Evolutionary conservation across 1,140 invertebrate species (phyloP).

Genomic region (Eupeodes corollae): DNA sequence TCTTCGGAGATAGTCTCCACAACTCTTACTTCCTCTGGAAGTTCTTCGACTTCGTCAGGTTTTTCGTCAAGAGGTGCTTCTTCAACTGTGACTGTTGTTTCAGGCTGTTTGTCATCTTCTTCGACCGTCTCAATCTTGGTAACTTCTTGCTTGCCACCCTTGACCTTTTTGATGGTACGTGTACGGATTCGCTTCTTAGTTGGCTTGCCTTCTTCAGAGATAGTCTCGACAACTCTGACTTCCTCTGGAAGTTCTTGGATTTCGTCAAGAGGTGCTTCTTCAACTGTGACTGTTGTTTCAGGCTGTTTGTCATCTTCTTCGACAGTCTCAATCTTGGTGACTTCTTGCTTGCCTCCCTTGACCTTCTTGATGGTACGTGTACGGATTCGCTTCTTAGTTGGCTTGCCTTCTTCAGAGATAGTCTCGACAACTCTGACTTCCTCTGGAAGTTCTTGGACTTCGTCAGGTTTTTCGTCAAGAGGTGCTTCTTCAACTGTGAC

Average conservation of each 20-base stretch:
- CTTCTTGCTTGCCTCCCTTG: slow-evolving; percentile 7
- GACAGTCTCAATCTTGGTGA: slow-evolving; percentile 15
- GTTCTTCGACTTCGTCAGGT: background rate
- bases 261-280: slow-evolving; percentile 1
- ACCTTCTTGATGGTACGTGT: slow-evolving; percentile 16
- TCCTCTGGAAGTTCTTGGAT: background rate
- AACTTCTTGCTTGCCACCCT: slow-evolving; percentile 8
- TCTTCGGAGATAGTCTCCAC: slow-evolving; percentile 21
- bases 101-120: slow-evolving; percentile 18
- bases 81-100: slow-evolving; percentile 14
- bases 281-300: slow-evolving; percentile 16
- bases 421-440: background rate
- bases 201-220: slow-evolving; percentile 9
- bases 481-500: slow-evolving; percentile 11
- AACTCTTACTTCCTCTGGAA: slow-evolving; percentile 12
- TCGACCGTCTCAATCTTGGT: slow-evolving; percentile 18
- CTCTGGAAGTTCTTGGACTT: background rate
- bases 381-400: slow-evolving; percentile 10
- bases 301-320: slow-evolving; percentile 20
- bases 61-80: slow-evolving; percentile 1
- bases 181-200: slow-evolving; percentile 14
- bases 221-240: background rate
- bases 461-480: background rate
- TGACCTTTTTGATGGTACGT: slow-evolving; percentile 13
- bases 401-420: slow-evolving; percentile 8